A percentile compares a stretch with the other conserved stretches of the same genome.
phyloP scores from a whole-genome alignment of 1,140 invertebrate genomes.

The Hycleus cichorii region DNA sequence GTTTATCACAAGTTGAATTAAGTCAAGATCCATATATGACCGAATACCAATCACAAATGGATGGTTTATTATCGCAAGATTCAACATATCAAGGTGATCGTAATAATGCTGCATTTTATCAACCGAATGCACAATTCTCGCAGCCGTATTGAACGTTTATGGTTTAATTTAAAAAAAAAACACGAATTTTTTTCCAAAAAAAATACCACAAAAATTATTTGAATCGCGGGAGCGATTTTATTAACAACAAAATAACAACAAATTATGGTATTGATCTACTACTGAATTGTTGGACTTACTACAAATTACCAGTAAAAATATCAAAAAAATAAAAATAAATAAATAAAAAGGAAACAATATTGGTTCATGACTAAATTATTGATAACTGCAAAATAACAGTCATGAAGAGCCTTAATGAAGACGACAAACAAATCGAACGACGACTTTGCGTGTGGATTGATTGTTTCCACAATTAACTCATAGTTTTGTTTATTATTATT shows the following conservation, averaged over 20 bases:
- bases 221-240: slow-evolving; percentile 38
- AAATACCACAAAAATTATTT: not conserved
- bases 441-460: too few relatives aligned
- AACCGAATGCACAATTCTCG: slow-evolving; percentile 53
- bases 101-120: slow-evolving; percentile 49
- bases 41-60: slow-evolving; percentile 90
- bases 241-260: slow-evolving; percentile 15
- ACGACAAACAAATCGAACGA: not conserved
- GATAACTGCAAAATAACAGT: not conserved
- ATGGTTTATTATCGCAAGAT: slow-evolving; percentile 90
- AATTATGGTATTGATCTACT: slow-evolving; percentile 30
- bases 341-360: not conserved
- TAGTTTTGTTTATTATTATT: too few relatives aligned
- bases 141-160: slow-evolving; percentile 41
- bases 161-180: too few relatives aligned
- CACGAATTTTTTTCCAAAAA: too few relatives aligned
- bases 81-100: slow-evolving; percentile 73
- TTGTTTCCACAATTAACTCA: too few relatives aligned
- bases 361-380: slow-evolving; percentile 17
- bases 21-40: slow-evolving; percentile 83
- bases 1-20: slow-evolving; percentile 70
- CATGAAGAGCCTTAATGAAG: slow-evolving; percentile 11
- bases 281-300: slow-evolving; percentile 18
- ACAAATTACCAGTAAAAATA: slow-evolving; percentile 31
- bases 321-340: too few relatives aligned